Percentiles rank a stretch among this genome's conserved stretches.
phyloP scores from a whole-genome alignment of 2,113 vertebrate species.

The Thermophis baileyi region DNA sequence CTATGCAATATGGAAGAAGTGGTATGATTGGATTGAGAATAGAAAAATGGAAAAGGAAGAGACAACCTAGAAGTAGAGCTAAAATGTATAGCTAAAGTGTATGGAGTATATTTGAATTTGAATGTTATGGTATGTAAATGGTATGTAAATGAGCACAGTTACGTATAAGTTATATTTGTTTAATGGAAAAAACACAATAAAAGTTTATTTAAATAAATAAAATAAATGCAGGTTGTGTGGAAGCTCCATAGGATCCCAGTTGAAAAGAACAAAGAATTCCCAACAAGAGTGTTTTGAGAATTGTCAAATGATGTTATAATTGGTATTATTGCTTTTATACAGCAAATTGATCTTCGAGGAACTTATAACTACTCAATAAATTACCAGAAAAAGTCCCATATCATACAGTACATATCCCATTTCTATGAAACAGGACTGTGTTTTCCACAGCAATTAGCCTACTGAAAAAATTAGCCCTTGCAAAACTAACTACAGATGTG shows the following conservation, averaged over 20 bases:
- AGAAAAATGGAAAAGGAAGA: too few species aligned
- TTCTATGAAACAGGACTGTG: conserved; percentile 17
- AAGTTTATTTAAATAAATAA: too few species aligned
- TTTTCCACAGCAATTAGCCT: conserved; percentile 28
- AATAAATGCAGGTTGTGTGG: neutral
- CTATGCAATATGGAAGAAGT: too few species aligned
- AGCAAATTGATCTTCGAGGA: conserved; percentile 17
- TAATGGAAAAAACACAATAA: too few species aligned
- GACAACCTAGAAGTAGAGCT: too few species aligned
- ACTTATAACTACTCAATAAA: conserved; percentile 24
- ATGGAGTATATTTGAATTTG: too few species aligned
- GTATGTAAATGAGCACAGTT: too few species aligned
- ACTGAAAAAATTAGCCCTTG: conserved; percentile 5
- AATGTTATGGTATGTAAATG: too few species aligned
- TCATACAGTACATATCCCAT: conserved; percentile 26
- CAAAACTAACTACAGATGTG: neutral
- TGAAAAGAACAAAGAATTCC: conserved; percentile 1
- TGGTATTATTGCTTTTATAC: conserved; percentile 6
- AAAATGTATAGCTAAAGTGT: too few species aligned
- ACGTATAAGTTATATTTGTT: too few species aligned
- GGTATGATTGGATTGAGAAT: too few species aligned
- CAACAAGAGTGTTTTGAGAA: conserved; percentile 5
- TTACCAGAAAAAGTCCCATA: conserved; percentile 1
- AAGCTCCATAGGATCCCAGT: neutral
- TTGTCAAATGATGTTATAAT: conserved; percentile 14